A percentile compares a stretch with the other conserved stretches of the same genome.
Evolutionary conservation across 2,888 invertebrate genomes (phyloP).

Genomic region (Aspidiotus destructor): DNA sequence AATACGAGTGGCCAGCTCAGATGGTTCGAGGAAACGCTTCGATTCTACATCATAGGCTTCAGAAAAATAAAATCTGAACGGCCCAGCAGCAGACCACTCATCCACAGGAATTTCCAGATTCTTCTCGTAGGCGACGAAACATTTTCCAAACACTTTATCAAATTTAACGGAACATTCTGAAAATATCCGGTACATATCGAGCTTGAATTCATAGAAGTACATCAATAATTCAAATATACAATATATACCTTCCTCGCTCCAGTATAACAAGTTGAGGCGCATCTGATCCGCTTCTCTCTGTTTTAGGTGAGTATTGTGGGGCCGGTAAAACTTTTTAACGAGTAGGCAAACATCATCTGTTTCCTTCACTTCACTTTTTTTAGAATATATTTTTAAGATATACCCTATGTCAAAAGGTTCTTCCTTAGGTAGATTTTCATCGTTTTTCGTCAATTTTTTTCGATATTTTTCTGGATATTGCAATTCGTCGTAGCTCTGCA

Average conservation of each 20-base stretch:
- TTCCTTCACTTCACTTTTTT: slow-evolving; percentile 42
- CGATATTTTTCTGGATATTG: slow-evolving; percentile 71
- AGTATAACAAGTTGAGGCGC: slow-evolving; percentile 65
- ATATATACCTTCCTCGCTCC: slow-evolving; percentile 59
- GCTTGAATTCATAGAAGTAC: no score
- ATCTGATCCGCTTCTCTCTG: slow-evolving; percentile 49
- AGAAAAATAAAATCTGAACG: slow-evolving; percentile 63
- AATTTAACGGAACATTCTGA: slow-evolving; percentile 50
- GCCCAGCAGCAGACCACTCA: slow-evolving; percentile 55
- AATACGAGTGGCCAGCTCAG: slow-evolving; percentile 49
- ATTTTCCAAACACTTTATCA: slow-evolving; percentile 56
- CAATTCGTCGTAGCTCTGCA: slow-evolving; percentile 53
- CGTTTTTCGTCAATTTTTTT: slow-evolving; percentile 51
- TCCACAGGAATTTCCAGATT: slow-evolving; percentile 48
- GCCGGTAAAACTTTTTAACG: slow-evolving; percentile 61
- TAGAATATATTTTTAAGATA: slow-evolving; percentile 51
- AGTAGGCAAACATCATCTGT: slow-evolving; percentile 53
- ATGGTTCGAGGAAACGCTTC: slow-evolving; percentile 53
- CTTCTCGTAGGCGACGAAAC: slow-evolving; percentile 56
- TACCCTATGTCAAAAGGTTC: slow-evolving; percentile 66
- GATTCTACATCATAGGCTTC: slow-evolving; percentile 54
- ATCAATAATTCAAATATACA: neutral
- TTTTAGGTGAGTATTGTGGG: slow-evolving; percentile 61
- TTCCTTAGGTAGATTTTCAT: slow-evolving; percentile 45
- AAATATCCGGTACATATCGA: slow-evolving; percentile 31